phyloP scores from a whole-genome alignment of 2,888 invertebrate genomes.

The Scaeva pyrastri region DNA sequence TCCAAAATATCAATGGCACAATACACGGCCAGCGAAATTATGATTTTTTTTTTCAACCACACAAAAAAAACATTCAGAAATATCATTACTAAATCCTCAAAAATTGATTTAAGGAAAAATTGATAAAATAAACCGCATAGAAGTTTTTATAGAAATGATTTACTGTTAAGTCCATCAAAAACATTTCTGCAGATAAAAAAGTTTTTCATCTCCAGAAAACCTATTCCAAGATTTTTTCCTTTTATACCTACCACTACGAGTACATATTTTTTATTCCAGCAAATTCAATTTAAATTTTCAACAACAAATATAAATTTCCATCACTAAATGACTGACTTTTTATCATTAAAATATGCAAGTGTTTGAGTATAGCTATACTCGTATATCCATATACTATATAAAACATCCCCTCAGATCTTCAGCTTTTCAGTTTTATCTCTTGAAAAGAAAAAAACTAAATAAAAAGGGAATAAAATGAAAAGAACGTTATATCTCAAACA shows the following conservation, averaged over 20 bases:
- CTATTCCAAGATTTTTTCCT: neutral
- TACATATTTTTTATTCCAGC: neutral
- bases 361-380: neutral
- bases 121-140: neutral
- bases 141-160: neutral
- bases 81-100: neutral
- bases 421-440: constrained; percentile 22
- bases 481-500: constrained; percentile 38
- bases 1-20: no score
- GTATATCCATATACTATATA: neutral
- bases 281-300: constrained; percentile 15
- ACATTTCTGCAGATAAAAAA: neutral
- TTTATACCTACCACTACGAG: no score
- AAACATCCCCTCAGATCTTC: constrained; percentile 1
- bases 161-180: constrained; percentile 3
- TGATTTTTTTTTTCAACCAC: no score
- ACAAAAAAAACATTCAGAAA: no score
- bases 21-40: no score
- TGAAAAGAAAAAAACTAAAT: neutral
- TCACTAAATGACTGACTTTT: constrained; percentile 23
- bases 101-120: neutral
- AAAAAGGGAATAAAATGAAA: constrained; percentile 2
- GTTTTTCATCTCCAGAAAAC: neutral
- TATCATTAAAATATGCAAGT: neutral
- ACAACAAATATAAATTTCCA: constrained; percentile 2